Base-by-base conservation (phyloP, 2,113 vertebrate genomes). In the Pica pica region DNA sequence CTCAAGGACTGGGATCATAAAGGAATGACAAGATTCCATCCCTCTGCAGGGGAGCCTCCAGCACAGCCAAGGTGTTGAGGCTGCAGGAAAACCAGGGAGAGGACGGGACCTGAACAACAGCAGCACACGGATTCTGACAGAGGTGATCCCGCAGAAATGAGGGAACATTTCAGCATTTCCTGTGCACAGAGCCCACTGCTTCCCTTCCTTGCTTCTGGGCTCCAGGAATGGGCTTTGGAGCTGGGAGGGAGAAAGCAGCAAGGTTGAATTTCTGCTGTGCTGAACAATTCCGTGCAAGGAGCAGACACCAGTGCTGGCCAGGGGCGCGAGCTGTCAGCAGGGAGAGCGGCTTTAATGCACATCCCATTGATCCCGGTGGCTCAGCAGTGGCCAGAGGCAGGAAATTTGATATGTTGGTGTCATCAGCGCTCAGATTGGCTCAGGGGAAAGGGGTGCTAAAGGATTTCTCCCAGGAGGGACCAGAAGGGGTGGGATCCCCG, bases 191-290 rank as follows among this genome's bases (percentile, higher is more conserved):
- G 53, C 19, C 35, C 83, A 3, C 3, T 0, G 24, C 41, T 91
- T 19, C 50, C 39, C 57, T 15, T 15, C 52, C 1, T 9, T 13
- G 60, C 39, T 59, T 2, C 26, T 11, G 37, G 31, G 33, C n/a
- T 30, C 27, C 35, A 31, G 42, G 47, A 61, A 35, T 0, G 15
- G 55, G 18, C 28, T 23, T 7, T 35, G 39, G 70, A 22, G 39
- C 2, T 30, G 41, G 27, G n/a, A 37, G 41, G 20, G 47, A 80
- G 55, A 17, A 17, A 16, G 79, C 12, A 37, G 22, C 42, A 18
- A 77, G 50, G 46, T 88, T 77, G 83, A 67, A 83, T 93, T 92
- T 94, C 55, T 93, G 87, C 80, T 68, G 79, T 2, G 67, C 17
- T 33, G 53, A 74, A 65, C 50, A 55, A 33, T 33, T 61, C 24